A percentile compares a stretch with the other conserved stretches of the same genome.
Conservation (phyloP, 1,140 invertebrate genomes). For the Holcopasites calliopsidis region DNA sequence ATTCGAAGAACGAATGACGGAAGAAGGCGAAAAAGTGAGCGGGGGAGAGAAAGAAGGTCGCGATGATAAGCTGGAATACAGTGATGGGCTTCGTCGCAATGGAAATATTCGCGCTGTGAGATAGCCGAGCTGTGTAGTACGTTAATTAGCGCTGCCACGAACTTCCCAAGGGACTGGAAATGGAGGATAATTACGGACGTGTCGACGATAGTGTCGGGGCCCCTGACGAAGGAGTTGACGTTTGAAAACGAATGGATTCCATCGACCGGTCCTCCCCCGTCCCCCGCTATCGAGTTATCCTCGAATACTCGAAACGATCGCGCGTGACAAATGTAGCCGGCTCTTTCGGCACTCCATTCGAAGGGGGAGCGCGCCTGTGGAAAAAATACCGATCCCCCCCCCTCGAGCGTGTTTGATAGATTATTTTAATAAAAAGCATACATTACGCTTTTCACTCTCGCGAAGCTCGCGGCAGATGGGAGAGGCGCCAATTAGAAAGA, state of each 20-base stretch:
- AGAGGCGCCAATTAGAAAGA: background rate
- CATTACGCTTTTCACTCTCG: background rate
- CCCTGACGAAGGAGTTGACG: conserved; percentile 60
- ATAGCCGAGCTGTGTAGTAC: conserved; percentile 57
- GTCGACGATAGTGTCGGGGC: conserved; percentile 61
- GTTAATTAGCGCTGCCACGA: conserved; percentile 57
- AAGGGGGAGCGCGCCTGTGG: background rate
- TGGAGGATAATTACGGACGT: conserved; percentile 61
- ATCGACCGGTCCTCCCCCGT: conserved; percentile 30
- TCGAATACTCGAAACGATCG: conserved; percentile 24
- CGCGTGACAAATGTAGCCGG: conserved; percentile 37
- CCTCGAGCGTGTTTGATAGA: conserved; percentile 11
- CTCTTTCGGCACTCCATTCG: conserved; percentile 29
- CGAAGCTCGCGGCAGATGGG: background rate
- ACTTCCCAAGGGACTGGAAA: conserved; percentile 54
- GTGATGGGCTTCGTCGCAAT: conserved; percentile 28
- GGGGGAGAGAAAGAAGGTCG: background rate
- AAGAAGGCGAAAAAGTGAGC: no score
- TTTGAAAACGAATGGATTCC: conserved; percentile 60
- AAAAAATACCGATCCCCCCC: background rate
- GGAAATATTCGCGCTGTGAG: conserved; percentile 60
- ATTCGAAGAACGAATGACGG: no score
- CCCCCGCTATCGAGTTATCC: conserved; percentile 33
- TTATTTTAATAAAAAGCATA: conserved; percentile 1
- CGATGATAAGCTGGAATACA: conserved; percentile 18